Base-by-base conservation (phyloP, 2,797 vertebrate genomes). In the Malacoctenus gilli region DNA sequence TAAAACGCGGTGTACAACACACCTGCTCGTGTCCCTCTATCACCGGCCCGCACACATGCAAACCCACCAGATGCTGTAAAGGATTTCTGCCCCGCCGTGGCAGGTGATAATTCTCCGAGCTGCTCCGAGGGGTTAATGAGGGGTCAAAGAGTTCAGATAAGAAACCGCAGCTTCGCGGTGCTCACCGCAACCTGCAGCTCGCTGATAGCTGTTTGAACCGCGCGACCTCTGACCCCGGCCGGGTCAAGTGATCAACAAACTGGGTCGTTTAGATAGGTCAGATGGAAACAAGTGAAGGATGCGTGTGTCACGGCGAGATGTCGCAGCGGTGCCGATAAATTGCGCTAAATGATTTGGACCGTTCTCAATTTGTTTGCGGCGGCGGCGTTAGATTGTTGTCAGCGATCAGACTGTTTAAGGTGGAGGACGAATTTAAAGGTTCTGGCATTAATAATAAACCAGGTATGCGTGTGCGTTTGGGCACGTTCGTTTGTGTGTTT, bases 111-210 rank as follows among this genome's bases (percentile, higher is more conserved):
- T 59, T 89, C 77, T 83, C 59, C 2, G 16, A 15, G 51, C 53
- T 1, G 72, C 12, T 13, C 47, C n/a, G 52, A 63, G 49, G 58
- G 85, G 79, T 88, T 90, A 90, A 89, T 89, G 85, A 85, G 87
- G 79, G 87, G 89, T 88, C 86, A 90, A 85, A 86, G 79, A 63
- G 79, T 82, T 68, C 59, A 61, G 79, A 87, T 85, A 85, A 85
- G 79, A 78, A 75, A 78, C 68, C 75, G 59, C 57, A 18, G 58
- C 73, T 87, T 83, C 76, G 84, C 49, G 64, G 74, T 43, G 48
- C 60, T 59, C 57, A 48, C 79, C 54, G 69, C 73, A 59, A 70
- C 74, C 85, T 87, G 84, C 79, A 72, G 55, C 49, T 0, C 19
- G 3, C 83, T 86, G 89, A 91, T 91, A 90, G 83, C 82, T 20